Percentiles rank a stretch among this genome's conserved stretches.
These are phyloP conservation scores for Pyralis farinalis DNA, from an alignment of 2,888 invertebrate genomes.

Conservation along the genomic window DNA sequence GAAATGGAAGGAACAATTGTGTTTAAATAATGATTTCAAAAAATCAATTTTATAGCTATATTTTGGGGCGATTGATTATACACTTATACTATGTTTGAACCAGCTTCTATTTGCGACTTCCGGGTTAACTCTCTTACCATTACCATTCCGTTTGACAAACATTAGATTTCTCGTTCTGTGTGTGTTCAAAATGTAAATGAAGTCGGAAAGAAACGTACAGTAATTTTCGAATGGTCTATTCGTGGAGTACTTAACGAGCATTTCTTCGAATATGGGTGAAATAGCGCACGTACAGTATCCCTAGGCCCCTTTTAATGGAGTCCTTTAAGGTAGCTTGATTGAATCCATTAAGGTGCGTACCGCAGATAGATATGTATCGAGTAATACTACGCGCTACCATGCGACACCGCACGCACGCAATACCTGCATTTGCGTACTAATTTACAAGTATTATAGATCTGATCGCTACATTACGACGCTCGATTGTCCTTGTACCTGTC, in stretches of 20 bases:
- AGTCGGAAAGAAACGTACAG: background rate
- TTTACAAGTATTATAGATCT: slow-evolving; percentile 27
- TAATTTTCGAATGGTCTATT: slow-evolving; percentile 14
- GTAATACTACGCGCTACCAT: slow-evolving; percentile 20
- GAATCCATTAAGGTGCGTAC: slow-evolving; percentile 64
- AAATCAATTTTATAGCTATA: no score
- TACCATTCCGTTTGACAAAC: no score
- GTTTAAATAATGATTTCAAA: no score
- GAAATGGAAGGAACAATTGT: slow-evolving; percentile 28
- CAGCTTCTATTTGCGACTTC: no score
- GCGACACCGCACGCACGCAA: slow-evolving; percentile 37
- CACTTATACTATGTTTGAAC: no score
- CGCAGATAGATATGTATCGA: slow-evolving; percentile 43
- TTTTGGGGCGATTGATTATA: no score
- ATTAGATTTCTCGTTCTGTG: no score
- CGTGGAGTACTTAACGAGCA: slow-evolving; percentile 2
- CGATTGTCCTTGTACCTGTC: slow-evolving; percentile 23
- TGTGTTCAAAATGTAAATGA: no score
- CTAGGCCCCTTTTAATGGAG: slow-evolving; percentile 38
- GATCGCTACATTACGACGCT: slow-evolving; percentile 21
- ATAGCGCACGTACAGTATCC: slow-evolving; percentile 16
- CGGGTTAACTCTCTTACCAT: no score
- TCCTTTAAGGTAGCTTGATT: slow-evolving; percentile 46
- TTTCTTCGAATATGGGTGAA: slow-evolving; percentile 7
- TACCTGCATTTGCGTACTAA: slow-evolving; percentile 47